phyloP scores from a whole-genome alignment of 1,140 invertebrate species.

The Papilio polyxenes region DNA sequence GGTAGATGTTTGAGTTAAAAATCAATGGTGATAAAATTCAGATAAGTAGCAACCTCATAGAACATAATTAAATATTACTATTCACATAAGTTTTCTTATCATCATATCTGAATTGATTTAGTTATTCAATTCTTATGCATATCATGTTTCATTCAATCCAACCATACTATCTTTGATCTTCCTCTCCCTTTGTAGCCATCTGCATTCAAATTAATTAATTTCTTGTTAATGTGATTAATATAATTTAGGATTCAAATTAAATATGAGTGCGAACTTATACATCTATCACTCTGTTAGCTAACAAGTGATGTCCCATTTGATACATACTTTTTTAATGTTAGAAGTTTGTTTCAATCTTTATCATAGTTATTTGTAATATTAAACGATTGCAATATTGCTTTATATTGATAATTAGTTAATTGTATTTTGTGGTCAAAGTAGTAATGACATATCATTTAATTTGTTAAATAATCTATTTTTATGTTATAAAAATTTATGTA shows the following conservation, averaged over 20 bases:
- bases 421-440: background rate
- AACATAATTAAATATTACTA: no score
- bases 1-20: background rate
- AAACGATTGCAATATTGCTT: background rate
- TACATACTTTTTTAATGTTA: background rate
- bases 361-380: conserved; percentile 1
- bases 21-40: background rate
- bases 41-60: background rate
- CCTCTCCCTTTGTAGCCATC: no score
- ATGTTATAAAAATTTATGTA: no score
- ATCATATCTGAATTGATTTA: no score
- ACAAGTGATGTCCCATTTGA: background rate
- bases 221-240: no score
- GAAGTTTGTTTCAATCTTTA: background rate
- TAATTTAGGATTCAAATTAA: no score
- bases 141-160: no score
- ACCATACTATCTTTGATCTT: no score
- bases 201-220: no score
- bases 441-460: no score
- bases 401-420: background rate
- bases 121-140: no score
- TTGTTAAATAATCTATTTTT: no score
- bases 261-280: background rate
- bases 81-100: background rate
- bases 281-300: background rate